Evolutionary conservation across 2,888 invertebrate genomes (phyloP), one percentile per base, ranked within the genome.

Genomic region (Byasa hedistus): DNA sequence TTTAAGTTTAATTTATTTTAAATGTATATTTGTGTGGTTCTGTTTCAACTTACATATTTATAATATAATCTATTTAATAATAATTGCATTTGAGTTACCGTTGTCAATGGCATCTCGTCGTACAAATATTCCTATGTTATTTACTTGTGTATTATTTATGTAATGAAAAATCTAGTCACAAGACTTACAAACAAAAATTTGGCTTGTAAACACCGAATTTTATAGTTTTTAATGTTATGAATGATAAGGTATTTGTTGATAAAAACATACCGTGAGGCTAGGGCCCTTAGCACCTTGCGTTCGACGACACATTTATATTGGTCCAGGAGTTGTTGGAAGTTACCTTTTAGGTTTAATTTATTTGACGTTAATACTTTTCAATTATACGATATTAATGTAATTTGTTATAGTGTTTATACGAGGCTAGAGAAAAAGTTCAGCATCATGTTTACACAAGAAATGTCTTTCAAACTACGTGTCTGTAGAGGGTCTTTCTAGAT

Each of bases 81-180:
- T 86, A 88, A 87, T 90, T 89, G 91, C 91, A 91, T 91, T 91
- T 91, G 89, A 91, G 91, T 91, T 91, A 91, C 91, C 91, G 89
- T 87, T 91, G 91, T 90, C 86, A 85, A 88, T 90, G 90, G 90
- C 91, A 91, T 91, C 91, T 90, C 87, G 89, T 91, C 91, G 91
- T 91, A 91, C 91, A 91, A 91, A 91, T 91, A 91, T 91, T 91
- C 91, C 91, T 91, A 91, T 89, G 88, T 90, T 91, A 87, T 88
- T 88, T 89, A 90, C 86, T 86, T 86, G 84, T 79, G 86, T 91
- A 89, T 87, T 89, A 86, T 84, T 86, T 88, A 86, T 83, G 79
- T 90, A 91, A 89, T 39, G 89, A 79, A 87, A 89, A 89, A 88
- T 91, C 91, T 91, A 91, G 91, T 91, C 91, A 91, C 84, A 86